Conservation (phyloP, 2,797 vertebrate species). For the Diplodus puntazzo region DNA sequence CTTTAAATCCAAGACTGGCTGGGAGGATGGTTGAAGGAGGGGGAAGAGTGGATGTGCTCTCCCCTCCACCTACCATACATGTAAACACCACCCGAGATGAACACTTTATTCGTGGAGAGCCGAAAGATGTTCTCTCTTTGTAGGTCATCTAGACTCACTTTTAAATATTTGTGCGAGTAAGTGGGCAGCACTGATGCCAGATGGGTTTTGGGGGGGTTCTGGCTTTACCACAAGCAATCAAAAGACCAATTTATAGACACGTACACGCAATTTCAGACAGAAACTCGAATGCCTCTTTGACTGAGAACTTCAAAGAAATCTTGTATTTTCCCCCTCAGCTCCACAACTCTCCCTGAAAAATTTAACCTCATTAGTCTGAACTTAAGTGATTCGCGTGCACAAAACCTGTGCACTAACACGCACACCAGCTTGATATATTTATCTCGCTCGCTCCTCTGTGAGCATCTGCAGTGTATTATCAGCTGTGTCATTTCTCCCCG, state of each 20-base stretch:
- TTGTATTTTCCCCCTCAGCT: slow-evolving; percentile 38
- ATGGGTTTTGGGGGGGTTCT: not conserved
- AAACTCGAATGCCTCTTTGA: slow-evolving; percentile 28
- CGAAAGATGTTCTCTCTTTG: slow-evolving; percentile 10
- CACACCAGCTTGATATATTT: slow-evolving; percentile 12
- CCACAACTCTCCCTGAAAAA: slow-evolving; percentile 25
- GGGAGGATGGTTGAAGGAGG: not conserved
- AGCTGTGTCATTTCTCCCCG: slow-evolving; percentile 28
- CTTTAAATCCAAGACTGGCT: not conserved
- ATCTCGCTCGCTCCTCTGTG: slow-evolving; percentile 19
- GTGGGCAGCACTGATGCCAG: slow-evolving; percentile 12
- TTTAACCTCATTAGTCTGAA: slow-evolving; percentile 44
- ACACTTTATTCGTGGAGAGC: not conserved
- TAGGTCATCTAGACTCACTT: slow-evolving; percentile 26
- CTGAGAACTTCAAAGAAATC: slow-evolving; percentile 46
- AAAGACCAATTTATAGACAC: slow-evolving; percentile 39
- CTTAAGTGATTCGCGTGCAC: slow-evolving; percentile 9
- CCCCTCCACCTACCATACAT: not conserved
- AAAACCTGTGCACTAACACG: slow-evolving; percentile 17
- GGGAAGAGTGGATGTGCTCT: not conserved
- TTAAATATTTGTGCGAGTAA: slow-evolving; percentile 14
- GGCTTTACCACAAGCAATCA: slow-evolving; percentile 40
- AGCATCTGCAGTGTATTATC: slow-evolving; percentile 13
- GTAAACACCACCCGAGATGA: not conserved
- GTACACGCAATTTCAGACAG: not conserved